These are phyloP conservation scores for Electrona antarctica DNA, from an alignment of 2,113 vertebrate genomes.

Conservation along the genomic window DNA sequence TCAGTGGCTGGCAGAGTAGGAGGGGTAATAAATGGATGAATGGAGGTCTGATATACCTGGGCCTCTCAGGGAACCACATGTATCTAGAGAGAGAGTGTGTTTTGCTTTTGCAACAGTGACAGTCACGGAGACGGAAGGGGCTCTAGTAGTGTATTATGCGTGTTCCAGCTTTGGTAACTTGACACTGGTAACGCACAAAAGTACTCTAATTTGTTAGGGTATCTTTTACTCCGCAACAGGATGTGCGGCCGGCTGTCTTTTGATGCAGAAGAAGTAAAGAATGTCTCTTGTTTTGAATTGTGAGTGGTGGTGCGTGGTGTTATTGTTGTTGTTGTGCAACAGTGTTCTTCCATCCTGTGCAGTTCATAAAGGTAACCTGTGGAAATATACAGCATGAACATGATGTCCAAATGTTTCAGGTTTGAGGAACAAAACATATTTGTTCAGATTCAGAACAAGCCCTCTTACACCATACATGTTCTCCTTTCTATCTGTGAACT, in stretches of 20 bases:
- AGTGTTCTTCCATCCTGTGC: conserved; percentile 44
- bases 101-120: conserved; percentile 56
- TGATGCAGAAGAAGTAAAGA: conserved; percentile 29
- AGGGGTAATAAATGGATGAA: conserved; percentile 41
- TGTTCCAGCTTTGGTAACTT: conserved; percentile 16
- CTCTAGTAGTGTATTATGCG: conserved; percentile 11
- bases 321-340: conserved; percentile 55
- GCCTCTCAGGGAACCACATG: conserved; percentile 33
- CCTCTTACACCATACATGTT: conserved; percentile 36
- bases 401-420: neutral
- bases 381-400: conserved; percentile 46
- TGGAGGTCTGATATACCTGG: conserved; percentile 47
- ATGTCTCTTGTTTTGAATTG: conserved; percentile 18
- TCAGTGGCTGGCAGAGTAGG: conserved; percentile 4
- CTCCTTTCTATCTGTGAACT: conserved; percentile 50
- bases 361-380: conserved; percentile 37
- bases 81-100: conserved; percentile 21
- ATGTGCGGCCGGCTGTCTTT: conserved; percentile 6
- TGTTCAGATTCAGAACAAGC: conserved; percentile 26
- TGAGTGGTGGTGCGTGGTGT: neutral
- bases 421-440: conserved; percentile 28
- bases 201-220: neutral
- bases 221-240: conserved; percentile 21
- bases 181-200: conserved; percentile 12
- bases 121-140: conserved; percentile 11